Evolutionary conservation across 2,888 invertebrate species (phyloP).

Genomic region (Tortricodes alternella): DNA sequence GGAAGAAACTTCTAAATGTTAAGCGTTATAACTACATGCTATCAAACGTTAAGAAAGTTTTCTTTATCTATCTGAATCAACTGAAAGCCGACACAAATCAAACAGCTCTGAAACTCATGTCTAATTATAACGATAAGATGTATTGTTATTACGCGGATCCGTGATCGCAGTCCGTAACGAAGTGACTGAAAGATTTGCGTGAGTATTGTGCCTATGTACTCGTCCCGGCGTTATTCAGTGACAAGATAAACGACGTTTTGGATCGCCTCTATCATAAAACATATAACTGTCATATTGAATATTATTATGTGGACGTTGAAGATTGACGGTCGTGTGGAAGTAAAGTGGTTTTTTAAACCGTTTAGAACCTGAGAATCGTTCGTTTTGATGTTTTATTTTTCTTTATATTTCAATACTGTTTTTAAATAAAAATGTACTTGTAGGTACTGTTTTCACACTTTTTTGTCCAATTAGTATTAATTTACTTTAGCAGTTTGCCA

Average conservation of each 20-base stretch:
- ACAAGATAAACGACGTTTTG: slow-evolving; percentile 14
- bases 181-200: slow-evolving; percentile 15
- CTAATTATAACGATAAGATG: slow-evolving; percentile 8
- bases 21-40: too few relatives aligned
- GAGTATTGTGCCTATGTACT: slow-evolving; percentile 1
- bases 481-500: too few relatives aligned
- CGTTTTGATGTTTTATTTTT: too few relatives aligned
- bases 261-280: slow-evolving; percentile 5
- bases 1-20: too few relatives aligned
- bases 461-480: too few relatives aligned
- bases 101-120: neutral
- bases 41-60: too few relatives aligned
- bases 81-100: slow-evolving; percentile 6
- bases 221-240: slow-evolving; percentile 6
- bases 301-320: neutral
- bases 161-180: too few relatives aligned
- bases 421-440: too few relatives aligned
- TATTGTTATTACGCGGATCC: too few relatives aligned
- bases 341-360: slow-evolving; percentile 3
- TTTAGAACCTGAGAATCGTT: too few relatives aligned
- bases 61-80: too few relatives aligned
- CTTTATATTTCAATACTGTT: neutral
- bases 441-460: too few relatives aligned
- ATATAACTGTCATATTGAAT: slow-evolving; percentile 14
- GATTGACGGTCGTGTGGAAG: neutral